These are phyloP conservation scores for Lepetodrilus schrolli DNA, from an alignment of 2,888 invertebrate species.

Conservation along the genomic window DNA sequence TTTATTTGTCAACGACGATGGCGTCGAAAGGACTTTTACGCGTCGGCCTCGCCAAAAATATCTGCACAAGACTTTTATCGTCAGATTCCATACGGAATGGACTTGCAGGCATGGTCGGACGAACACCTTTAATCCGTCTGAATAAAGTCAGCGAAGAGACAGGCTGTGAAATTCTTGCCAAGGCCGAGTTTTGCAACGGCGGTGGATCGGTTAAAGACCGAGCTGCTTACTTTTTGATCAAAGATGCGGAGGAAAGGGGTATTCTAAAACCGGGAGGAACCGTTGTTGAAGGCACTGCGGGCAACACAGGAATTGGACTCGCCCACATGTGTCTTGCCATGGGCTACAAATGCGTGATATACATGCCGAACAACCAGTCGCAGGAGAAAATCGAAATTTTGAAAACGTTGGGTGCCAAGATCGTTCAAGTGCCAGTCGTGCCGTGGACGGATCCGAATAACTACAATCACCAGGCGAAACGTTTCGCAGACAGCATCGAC, in stretches of 20 bases:
- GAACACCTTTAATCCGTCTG: slow-evolving; percentile 71
- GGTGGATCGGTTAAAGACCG: slow-evolving; percentile 74
- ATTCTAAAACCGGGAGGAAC: slow-evolving; percentile 70
- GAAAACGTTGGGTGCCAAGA: slow-evolving; percentile 71
- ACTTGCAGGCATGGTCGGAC: slow-evolving; percentile 71
- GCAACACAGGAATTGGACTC: slow-evolving; percentile 75
- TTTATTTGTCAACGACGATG: background rate
- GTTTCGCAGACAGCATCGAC: slow-evolving; percentile 71
- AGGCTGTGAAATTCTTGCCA: slow-evolving; percentile 75
- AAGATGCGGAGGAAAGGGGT: slow-evolving; percentile 71
- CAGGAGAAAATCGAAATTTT: slow-evolving; percentile 74
- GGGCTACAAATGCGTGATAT: slow-evolving; percentile 75
- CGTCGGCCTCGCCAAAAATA: background rate
- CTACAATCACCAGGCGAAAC: slow-evolving; percentile 74
- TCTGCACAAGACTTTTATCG: background rate
- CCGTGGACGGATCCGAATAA: slow-evolving; percentile 73
- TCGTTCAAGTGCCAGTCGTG: slow-evolving; percentile 71
- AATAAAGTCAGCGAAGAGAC: slow-evolving; percentile 72
- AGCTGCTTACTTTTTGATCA: slow-evolving; percentile 73
- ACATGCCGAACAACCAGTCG: slow-evolving; percentile 75
- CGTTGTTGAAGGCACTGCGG: slow-evolving; percentile 75
- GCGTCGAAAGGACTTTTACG: background rate
- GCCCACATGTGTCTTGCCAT: slow-evolving; percentile 74
- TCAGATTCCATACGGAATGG: slow-evolving; percentile 57
- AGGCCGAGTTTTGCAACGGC: slow-evolving; percentile 75